Base-by-base conservation (phyloP, 2,888 invertebrate genomes). In the Hemistola chrysoprasaria region DNA sequence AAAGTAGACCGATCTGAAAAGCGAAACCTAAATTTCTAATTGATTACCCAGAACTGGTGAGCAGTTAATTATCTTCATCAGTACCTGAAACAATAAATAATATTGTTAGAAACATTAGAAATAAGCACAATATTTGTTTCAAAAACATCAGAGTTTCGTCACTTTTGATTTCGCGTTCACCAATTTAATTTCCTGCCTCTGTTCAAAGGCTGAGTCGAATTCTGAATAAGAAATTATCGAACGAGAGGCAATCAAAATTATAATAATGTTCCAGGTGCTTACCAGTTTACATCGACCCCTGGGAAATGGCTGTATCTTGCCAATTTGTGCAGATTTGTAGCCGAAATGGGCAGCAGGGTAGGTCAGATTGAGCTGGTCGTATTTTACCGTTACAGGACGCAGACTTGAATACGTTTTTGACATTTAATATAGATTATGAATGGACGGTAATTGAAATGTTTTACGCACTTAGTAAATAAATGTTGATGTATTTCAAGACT, bases 181-280 rank as follows among this genome's bases (percentile, higher is more conserved):
- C 53, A 50, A 78, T 78, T 82, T 72, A 83, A 86, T 84, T 83
- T 83, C 78, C 80, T 68, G 63, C 53, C 47, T 11, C 56, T 57
- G 57, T 69, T 68, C 36, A 39, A 22, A 31, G 37, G 23, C 35
- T 37, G 31, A 43, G 50, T 56, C 38, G 21, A 50, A 46, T 40
- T 48, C 54, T 33, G 32, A 68, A 71, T 61, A 54, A 63, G 70
- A 70, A 63, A 64, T 71, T 66, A 71, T 69, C 69, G 67, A 65
- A 62, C 59, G 65, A 57, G 59, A 65, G 63, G 59, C 72, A 73
- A 77, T 82, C 72, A 71, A 75, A 79, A 76, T 80, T 77, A 78
- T 73, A 78, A 79, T 74, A 72, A 71, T 60, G 69, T 62, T 65
- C 56, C 69, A 71, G 62, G 63, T 61, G 51, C 49, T 34, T 32